Percentiles rank a stretch among this genome's conserved stretches.
Evolutionary conservation across 1,140 invertebrate genomes (phyloP).

Genomic region (Dendroctonus valens): DNA sequence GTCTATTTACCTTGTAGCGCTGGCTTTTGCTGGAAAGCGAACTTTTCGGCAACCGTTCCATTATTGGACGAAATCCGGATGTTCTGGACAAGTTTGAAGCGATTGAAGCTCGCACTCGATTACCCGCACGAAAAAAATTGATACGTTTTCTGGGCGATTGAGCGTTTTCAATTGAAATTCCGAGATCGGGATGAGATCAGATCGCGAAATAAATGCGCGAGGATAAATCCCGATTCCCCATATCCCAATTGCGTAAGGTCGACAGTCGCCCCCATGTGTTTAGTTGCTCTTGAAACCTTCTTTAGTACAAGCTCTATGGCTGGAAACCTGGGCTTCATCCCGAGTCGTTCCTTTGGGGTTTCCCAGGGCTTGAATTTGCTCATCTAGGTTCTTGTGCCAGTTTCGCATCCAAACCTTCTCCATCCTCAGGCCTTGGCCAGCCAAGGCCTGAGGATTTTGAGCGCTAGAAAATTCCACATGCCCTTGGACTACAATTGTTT

Average conservation of each 20-base stretch:
- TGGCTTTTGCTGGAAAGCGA: no score
- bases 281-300: not conserved
- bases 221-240: constrained; percentile 20
- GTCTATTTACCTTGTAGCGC: no score
- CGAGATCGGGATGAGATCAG: constrained; percentile 36
- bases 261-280: constrained; percentile 1
- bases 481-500: constrained; percentile 4
- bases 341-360: no score
- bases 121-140: constrained; percentile 16
- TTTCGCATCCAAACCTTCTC: no score
- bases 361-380: no score
- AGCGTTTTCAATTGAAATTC: constrained; percentile 27
- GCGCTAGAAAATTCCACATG: not conserved
- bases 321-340: no score
- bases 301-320: no score
- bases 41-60: no score
- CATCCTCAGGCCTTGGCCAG: no score
- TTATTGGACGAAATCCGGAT: no score
- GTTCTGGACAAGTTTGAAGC: not conserved
- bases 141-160: constrained; percentile 13
- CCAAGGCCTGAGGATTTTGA: no score
- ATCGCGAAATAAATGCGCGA: constrained; percentile 38
- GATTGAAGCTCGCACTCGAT: not conserved
- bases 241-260: constrained; percentile 28
- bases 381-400: no score